Conservation (phyloP, 1,140 invertebrate species). For the Gryon sp. region DNA sequence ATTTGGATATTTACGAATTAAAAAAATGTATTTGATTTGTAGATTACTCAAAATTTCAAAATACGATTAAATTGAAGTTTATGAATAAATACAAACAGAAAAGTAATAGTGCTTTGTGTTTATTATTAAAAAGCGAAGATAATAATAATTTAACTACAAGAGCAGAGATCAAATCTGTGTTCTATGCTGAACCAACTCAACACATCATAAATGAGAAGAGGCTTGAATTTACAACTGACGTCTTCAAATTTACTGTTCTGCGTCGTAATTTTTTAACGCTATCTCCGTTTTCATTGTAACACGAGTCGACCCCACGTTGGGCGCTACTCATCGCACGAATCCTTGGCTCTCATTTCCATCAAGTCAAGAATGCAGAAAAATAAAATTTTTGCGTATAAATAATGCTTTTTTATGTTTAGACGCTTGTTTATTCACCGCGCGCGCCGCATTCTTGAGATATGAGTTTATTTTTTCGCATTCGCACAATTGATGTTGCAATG, state of each 20-base stretch:
- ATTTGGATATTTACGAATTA: no score
- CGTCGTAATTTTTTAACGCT: constrained; percentile 20
- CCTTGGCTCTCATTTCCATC: constrained; percentile 29
- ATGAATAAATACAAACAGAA: no score
- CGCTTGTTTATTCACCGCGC: constrained; percentile 12
- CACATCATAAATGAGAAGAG: constrained; percentile 11
- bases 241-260: constrained; percentile 23
- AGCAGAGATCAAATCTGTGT: no score
- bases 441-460: constrained; percentile 7
- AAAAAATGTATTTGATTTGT: no score
- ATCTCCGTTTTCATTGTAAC: constrained; percentile 36
- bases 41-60: no score
- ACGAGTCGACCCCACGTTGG: constrained; percentile 10
- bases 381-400: constrained; percentile 36
- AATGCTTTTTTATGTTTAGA: constrained; percentile 26
- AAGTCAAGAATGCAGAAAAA: constrained; percentile 37
- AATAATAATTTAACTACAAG: no score
- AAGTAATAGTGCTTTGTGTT: no score
- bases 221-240: constrained; percentile 17
- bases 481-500: constrained; percentile 27
- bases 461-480: background rate
- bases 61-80: no score
- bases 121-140: no score
- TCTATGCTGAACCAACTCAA: constrained; percentile 13
- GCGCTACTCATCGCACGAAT: constrained; percentile 17